Evolutionary conservation across 35 echinoderm and acorn worm genomes (phyloP).

Genomic region (Acanthaster planci): DNA sequence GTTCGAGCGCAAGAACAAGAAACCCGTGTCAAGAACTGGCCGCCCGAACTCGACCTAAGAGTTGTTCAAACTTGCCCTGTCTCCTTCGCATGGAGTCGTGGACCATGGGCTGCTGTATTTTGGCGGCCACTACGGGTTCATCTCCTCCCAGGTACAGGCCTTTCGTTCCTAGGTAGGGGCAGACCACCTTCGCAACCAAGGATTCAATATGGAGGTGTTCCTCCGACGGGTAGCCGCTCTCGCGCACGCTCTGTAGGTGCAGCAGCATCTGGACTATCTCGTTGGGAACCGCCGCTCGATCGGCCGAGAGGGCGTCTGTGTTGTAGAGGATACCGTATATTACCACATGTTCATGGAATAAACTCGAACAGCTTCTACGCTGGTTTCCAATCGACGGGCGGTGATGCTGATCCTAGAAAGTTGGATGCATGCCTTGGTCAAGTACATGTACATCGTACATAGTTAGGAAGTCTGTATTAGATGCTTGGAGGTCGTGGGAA

Average conservation of each 20-base stretch:
- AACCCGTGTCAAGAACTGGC: no score
- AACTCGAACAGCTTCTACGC: no score
- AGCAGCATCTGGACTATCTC: conserved; percentile 85
- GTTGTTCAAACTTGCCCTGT: not conserved
- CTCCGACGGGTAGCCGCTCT: conserved; percentile 46
- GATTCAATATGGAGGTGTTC: conserved; percentile 75
- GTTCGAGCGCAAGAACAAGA: no score
- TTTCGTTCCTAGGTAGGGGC: conserved; percentile 80
- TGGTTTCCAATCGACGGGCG: no score
- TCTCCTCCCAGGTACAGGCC: conserved; percentile 78
- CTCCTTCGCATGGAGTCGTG: not conserved
- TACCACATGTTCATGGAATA: no score
- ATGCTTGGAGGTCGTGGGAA: no score
- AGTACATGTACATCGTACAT: no score
- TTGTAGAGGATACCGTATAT: no score
- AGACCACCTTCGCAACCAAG: conserved; percentile 77
- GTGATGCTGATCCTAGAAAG: no score
- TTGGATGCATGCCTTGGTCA: no score
- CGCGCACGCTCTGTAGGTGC: conserved; percentile 77
- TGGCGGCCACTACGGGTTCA: conserved; percentile 63
- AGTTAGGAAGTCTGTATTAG: no score
- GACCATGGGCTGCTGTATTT: not conserved
- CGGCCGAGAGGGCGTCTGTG: conserved; percentile 63
- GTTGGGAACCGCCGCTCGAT: conserved; percentile 45
- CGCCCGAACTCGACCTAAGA: no score